Conservation (phyloP, 2,888 invertebrate genomes). For the Blastobasis adustella region DNA sequence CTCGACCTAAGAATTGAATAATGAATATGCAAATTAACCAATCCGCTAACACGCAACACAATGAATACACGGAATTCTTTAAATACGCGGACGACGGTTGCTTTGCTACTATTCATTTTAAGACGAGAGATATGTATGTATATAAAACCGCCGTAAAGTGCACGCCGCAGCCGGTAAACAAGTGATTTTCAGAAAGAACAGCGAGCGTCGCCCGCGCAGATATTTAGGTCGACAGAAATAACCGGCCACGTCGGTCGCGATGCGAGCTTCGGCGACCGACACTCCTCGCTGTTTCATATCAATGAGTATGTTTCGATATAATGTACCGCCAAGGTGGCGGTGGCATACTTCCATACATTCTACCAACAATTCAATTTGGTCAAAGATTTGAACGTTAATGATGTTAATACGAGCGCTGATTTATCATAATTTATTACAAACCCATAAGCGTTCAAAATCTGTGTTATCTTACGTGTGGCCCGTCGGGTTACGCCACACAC, state of each 20-base stretch:
- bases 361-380: too few species aligned
- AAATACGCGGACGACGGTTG: constrained; percentile 17
- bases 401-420: background rate
- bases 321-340: too few species aligned
- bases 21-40: constrained; percentile 17
- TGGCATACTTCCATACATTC: too few species aligned
- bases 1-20: constrained; percentile 12
- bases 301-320: too few species aligned
- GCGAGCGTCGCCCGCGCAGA: constrained; percentile 34
- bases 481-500: constrained; percentile 10
- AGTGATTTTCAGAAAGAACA: constrained; percentile 30
- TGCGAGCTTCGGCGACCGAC: constrained; percentile 6
- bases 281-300: too few species aligned
- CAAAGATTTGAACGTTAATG: too few species aligned
- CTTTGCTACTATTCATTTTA: constrained; percentile 17
- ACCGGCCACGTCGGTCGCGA: constrained; percentile 42
- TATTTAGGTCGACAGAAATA: constrained; percentile 72
- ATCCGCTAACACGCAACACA: constrained; percentile 1
- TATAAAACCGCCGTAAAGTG: constrained; percentile 13
- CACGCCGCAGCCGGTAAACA: constrained; percentile 20
- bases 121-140: constrained; percentile 11
- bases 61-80: constrained; percentile 6
- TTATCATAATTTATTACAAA: background rate
- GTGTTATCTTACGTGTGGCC: background rate
- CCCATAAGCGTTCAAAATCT: background rate